Evolutionary conservation across 92 coral and sea anemone genomes (phyloP).

Genomic region (Meandrina meandrites): DNA sequence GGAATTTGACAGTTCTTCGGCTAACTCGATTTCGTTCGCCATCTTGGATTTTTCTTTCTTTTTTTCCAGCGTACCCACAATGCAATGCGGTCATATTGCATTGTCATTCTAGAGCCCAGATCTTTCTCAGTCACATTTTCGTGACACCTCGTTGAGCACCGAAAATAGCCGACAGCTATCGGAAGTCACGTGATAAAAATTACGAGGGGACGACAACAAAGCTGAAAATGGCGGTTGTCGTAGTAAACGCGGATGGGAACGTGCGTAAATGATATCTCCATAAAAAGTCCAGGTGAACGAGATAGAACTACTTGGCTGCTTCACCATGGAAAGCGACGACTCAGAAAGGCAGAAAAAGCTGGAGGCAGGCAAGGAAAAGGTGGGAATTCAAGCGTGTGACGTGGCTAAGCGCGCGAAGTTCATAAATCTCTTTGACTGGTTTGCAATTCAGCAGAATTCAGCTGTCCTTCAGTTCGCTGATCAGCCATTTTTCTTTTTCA

Average conservation of each 20-base stretch:
- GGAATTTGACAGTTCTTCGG: slow-evolving; percentile 77
- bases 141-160: neutral
- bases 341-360: slow-evolving; percentile 96
- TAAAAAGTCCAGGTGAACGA: slow-evolving; percentile 18
- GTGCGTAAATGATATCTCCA: slow-evolving; percentile 30
- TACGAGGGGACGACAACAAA: slow-evolving; percentile 20
- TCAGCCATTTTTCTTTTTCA: neutral
- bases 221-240: slow-evolving; percentile 51
- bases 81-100: slow-evolving; percentile 24
- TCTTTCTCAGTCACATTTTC: neutral
- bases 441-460: slow-evolving; percentile 29
- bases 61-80: slow-evolving; percentile 4
- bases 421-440: slow-evolving; percentile 4
- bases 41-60: slow-evolving; percentile 58
- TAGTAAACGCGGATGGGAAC: neutral
- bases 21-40: slow-evolving; percentile 93
- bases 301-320: neutral
- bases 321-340: slow-evolving; percentile 91
- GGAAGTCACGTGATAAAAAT: slow-evolving; percentile 18
- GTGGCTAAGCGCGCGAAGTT: slow-evolving; percentile 85
- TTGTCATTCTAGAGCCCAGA: slow-evolving; percentile 30
- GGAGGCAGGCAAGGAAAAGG: slow-evolving; percentile 98
- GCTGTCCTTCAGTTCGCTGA: neutral
- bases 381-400: slow-evolving; percentile 54
- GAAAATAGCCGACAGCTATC: slow-evolving; percentile 10